A percentile compares a stretch with the other conserved stretches of the same genome.
These are phyloP conservation scores for Temnopleurus reevesii DNA, from an alignment of 53 echinoderm and acorn worm species.

Conservation along the genomic window DNA sequence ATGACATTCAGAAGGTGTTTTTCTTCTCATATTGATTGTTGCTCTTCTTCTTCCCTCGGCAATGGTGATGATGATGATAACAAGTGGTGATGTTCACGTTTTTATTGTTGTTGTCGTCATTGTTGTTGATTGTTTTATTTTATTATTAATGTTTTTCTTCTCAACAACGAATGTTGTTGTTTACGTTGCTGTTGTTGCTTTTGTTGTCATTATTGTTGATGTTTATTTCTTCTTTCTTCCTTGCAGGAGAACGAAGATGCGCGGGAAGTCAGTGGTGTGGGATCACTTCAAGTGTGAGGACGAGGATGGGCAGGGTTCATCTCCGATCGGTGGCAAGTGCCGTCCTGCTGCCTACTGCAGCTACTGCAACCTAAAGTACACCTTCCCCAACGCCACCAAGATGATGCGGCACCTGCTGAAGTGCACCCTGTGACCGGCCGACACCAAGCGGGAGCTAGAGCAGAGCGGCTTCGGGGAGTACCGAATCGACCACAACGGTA, in stretches of 20 bases:
- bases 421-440: conserved; percentile 36
- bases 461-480: conserved; percentile 55
- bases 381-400: conserved; percentile 54
- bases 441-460: conserved; percentile 46
- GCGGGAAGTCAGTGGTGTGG: conserved; percentile 52
- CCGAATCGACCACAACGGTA: conserved; percentile 17
- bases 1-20: no score
- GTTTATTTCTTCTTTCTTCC: background rate
- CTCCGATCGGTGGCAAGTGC: conserved; percentile 41
- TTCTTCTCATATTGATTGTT: no score
- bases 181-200: no score
- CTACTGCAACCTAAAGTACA: conserved; percentile 56
- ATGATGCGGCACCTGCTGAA: conserved; percentile 52
- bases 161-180: no score
- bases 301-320: conserved; percentile 23
- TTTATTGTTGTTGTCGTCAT: no score
- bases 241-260: conserved; percentile 11
- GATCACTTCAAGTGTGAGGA: conserved; percentile 51
- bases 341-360: conserved; percentile 56
- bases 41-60: no score
- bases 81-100: no score
- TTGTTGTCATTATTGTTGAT: background rate
- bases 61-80: no score
- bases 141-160: background rate
- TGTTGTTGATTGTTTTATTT: no score